Conservation (phyloP, 2,888 invertebrate genomes). For the Baccha elongata region DNA sequence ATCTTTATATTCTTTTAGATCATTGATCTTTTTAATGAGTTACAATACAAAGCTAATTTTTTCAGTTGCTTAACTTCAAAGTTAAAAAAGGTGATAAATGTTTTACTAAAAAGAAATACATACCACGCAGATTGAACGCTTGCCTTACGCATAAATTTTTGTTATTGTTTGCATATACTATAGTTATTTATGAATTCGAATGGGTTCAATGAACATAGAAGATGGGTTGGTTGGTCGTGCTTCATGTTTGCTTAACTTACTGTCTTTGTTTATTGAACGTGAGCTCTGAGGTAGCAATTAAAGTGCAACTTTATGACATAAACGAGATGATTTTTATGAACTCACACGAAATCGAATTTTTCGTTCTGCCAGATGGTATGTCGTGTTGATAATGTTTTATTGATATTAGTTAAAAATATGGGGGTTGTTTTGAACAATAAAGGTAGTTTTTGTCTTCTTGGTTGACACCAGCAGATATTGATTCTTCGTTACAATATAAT, state of each 20-base stretch:
- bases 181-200: conserved; percentile 53
- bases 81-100: conserved; percentile 30
- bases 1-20: conserved; percentile 37
- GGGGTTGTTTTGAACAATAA: no score
- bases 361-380: background rate
- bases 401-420: background rate
- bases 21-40: conserved; percentile 40
- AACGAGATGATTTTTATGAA: background rate
- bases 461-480: no score
- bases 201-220: conserved; percentile 66
- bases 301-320: background rate
- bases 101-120: conserved; percentile 50
- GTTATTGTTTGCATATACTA: conserved; percentile 47
- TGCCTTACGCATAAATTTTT: conserved; percentile 60
- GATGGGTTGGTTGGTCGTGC: background rate
- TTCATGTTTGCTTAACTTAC: conserved; percentile 44
- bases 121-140: conserved; percentile 59
- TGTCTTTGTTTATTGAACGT: conserved; percentile 31
- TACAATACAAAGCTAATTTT: background rate
- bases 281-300: conserved; percentile 23
- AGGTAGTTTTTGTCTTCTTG: no score
- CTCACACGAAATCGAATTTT: background rate
- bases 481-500: no score
- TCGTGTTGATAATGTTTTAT: background rate
- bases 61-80: background rate